These are phyloP conservation scores for Ictidomys tridecemlineatus DNA, from an alignment of 2,113 vertebrate species.

Conservation along the genomic window DNA sequence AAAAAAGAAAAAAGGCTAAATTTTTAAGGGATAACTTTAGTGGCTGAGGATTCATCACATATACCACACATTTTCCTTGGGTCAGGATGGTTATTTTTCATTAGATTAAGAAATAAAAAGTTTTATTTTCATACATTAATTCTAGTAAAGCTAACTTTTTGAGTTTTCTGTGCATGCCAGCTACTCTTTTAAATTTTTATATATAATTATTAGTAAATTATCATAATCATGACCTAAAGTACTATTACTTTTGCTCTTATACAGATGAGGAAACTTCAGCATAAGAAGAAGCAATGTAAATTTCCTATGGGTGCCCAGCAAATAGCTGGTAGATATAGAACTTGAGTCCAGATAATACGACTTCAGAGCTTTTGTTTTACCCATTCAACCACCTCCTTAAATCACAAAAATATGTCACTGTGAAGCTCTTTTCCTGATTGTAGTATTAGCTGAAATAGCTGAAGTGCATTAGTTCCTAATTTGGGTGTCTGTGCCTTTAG, in stretches of 20 bases:
- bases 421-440: constrained; percentile 34
- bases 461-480: background rate
- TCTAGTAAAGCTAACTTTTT: constrained; percentile 24
- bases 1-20: constrained; percentile 45
- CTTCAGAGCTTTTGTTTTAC: background rate
- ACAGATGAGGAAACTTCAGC: constrained; percentile 55
- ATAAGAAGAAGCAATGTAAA: background rate
- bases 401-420: constrained; percentile 31
- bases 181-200: constrained; percentile 4
- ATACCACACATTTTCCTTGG: background rate
- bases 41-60: background rate
- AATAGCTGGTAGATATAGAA: background rate
- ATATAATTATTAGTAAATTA: background rate
- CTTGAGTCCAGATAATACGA: background rate
- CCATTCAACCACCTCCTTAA: background rate
- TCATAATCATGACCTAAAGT: background rate
- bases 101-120: background rate
- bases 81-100: background rate
- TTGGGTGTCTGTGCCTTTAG: constrained; percentile 34
- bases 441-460: background rate
- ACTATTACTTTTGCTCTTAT: background rate
- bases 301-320: background rate
- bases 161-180: background rate
- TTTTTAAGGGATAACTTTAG: background rate
- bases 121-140: constrained; percentile 43